These are phyloP conservation scores for Caenorhabditis japonica DNA, from an alignment of 2,888 invertebrate genomes.

Conservation along the genomic window DNA sequence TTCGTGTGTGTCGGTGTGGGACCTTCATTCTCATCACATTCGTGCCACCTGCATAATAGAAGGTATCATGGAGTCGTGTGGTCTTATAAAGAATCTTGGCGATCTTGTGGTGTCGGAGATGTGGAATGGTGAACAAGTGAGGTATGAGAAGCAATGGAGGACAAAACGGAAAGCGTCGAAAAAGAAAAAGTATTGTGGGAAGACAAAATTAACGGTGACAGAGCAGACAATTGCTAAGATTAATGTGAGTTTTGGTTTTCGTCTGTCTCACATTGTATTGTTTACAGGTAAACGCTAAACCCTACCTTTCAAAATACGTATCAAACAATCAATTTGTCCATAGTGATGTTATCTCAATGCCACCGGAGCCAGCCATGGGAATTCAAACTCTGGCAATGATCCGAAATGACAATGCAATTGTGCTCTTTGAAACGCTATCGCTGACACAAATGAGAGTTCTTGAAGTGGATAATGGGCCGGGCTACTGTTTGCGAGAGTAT, in stretches of 20 bases:
- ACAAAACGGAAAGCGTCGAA: background rate
- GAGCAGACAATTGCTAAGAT: conserved; percentile 30
- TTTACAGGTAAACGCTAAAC: conserved; percentile 31
- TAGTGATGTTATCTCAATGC: conserved; percentile 23
- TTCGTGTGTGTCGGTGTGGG: conserved; percentile 40
- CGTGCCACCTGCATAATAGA: conserved; percentile 3
- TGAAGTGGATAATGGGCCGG: conserved; percentile 16
- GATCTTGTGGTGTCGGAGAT: conserved; percentile 37
- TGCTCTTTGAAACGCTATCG: conserved; percentile 26
- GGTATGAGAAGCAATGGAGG: conserved; percentile 21
- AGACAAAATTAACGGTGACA: background rate
- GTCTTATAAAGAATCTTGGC: conserved; percentile 33
- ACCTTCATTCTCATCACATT: conserved; percentile 33
- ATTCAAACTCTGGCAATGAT: conserved; percentile 39
- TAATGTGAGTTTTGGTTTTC: conserved; percentile 18
- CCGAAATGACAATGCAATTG: conserved; percentile 25
- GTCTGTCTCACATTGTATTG: too few species aligned
- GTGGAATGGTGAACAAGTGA: conserved; percentile 33
- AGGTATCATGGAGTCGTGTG: conserved; percentile 29
- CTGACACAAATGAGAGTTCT: conserved; percentile 17
- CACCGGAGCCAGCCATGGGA: conserved; percentile 39
- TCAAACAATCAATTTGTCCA: conserved; percentile 6
- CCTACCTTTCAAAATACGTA: conserved; percentile 8
- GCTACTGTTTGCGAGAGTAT: conserved; percentile 32
- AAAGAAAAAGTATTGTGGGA: conserved; percentile 24